phyloP scores from a whole-genome alignment of 2,113 vertebrate genomes.

The Lepus timidus region DNA sequence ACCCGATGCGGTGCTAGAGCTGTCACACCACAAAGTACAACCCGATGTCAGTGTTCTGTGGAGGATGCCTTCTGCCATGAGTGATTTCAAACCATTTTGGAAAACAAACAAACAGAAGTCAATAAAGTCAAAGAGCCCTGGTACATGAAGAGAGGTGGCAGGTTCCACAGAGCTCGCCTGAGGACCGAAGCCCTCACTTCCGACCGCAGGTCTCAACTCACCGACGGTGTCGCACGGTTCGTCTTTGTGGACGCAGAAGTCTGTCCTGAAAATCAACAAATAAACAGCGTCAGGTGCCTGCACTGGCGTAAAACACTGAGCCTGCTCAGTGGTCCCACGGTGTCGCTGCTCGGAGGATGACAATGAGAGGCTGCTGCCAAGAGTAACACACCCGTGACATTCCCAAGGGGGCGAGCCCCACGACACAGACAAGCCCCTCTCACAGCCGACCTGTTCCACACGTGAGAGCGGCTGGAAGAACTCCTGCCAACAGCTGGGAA shows the following conservation, averaged over 20 bases:
- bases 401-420: background rate
- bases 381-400: background rate
- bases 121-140: background rate
- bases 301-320: conserved; percentile 18
- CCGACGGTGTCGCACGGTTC: conserved; percentile 99
- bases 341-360: rapidly evolving
- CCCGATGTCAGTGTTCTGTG: too few relatives aligned
- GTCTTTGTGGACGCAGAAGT: conserved; percentile 99
- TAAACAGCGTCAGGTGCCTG: conserved; percentile 69
- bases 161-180: background rate
- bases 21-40: too few relatives aligned
- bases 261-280: conserved; percentile 92
- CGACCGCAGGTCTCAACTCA: conserved; percentile 87
- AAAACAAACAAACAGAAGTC: background rate
- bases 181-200: background rate
- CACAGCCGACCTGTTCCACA: background rate
- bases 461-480: background rate
- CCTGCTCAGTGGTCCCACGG: too few relatives aligned
- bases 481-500: background rate
- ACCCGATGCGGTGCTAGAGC: too few relatives aligned
- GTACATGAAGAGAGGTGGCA: background rate
- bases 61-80: background rate
- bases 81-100: background rate
- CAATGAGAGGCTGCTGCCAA: background rate
- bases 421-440: background rate